Evolutionary conservation across 2,797 vertebrate species (phyloP).

Genomic region (Gambusia yucatana): DNA sequence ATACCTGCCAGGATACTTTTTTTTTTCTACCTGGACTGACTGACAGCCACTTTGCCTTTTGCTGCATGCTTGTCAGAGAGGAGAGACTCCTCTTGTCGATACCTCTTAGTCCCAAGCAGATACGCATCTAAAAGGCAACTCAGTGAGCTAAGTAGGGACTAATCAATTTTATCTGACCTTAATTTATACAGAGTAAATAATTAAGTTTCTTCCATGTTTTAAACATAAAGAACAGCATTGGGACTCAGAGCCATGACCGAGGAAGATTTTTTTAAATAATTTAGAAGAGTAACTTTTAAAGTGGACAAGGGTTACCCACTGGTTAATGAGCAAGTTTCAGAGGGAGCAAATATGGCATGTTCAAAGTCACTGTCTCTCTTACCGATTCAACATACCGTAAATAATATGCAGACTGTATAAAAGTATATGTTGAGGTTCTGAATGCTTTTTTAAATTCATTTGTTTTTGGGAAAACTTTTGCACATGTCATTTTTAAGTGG

Average conservation of each 20-base stretch:
- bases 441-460: neutral
- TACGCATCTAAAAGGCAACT: constrained; percentile 65
- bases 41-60: constrained; percentile 62
- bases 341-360: neutral
- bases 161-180: constrained; percentile 75
- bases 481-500: neutral
- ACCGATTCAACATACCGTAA: neutral
- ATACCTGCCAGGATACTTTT: constrained; percentile 47
- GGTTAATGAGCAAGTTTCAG: constrained; percentile 2
- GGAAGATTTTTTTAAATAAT: constrained; percentile 11
- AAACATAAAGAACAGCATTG: constrained; percentile 51
- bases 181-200: constrained; percentile 80
- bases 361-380: constrained; percentile 8
- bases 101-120: constrained; percentile 65
- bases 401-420: neutral
- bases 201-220: constrained; percentile 66
- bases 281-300: constrained; percentile 18
- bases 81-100: constrained; percentile 63
- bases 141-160: constrained; percentile 45
- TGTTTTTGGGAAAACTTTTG: neutral
- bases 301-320: constrained; percentile 9
- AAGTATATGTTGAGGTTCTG: neutral
- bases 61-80: constrained; percentile 61
- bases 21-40: constrained; percentile 48
- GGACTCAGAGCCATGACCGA: constrained; percentile 15